Percentiles rank a stretch among this genome's conserved stretches.
These are phyloP conservation scores for Homarus americanus DNA, from an alignment of 1,140 invertebrate species.

Conservation along the genomic window DNA sequence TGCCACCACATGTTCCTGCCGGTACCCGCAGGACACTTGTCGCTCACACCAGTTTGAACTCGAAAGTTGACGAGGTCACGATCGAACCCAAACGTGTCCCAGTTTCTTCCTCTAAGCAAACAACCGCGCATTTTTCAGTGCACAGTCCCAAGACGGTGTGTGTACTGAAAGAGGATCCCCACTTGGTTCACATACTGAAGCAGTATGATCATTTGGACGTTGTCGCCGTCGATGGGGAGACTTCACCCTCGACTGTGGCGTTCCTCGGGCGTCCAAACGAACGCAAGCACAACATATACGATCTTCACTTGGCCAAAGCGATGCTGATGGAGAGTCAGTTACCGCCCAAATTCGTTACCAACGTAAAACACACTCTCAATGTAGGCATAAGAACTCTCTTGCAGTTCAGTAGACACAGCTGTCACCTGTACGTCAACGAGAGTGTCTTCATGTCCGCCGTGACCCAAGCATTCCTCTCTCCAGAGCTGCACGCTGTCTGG, in stretches of 20 bases:
- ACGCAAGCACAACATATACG: neutral
- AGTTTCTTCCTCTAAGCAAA: neutral
- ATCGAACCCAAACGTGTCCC: neutral
- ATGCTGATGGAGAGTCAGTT: neutral
- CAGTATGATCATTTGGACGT: neutral
- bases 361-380: conserved; percentile 2
- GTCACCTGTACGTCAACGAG: neutral
- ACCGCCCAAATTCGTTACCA: neutral
- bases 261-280: neutral
- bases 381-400: neutral
- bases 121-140: too few species aligned
- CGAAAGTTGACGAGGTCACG: neutral
- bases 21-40: neutral
- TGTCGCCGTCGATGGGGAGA: neutral
- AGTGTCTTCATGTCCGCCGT: neutral
- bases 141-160: neutral
- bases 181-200: neutral
- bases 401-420: neutral
- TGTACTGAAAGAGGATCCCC: conserved; percentile 4
- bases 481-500: neutral
- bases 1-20: neutral
- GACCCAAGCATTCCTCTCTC: neutral
- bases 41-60: neutral
- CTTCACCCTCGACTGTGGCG: neutral
- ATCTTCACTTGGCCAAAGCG: neutral